Evolutionary conservation across 2,797 vertebrate species (phyloP).

Genomic region (Sylvia borin): DNA sequence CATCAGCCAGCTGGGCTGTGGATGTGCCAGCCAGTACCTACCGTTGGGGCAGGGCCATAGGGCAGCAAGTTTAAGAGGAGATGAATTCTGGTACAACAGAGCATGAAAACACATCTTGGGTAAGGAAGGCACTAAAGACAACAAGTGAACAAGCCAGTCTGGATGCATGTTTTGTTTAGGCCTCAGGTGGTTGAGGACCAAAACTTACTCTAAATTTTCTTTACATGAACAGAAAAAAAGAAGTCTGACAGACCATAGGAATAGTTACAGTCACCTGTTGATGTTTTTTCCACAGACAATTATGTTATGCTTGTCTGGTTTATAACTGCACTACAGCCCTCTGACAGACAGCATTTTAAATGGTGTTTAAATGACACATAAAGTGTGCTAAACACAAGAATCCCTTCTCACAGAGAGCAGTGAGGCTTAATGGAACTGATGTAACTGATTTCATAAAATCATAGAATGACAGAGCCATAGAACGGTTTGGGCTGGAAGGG

Average conservation of each 20-base stretch:
- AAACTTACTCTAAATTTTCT: background rate
- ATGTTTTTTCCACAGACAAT: background rate
- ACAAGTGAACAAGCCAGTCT: background rate
- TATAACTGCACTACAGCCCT: background rate
- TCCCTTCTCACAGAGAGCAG: background rate
- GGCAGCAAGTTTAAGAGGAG: background rate
- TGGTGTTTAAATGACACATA: background rate
- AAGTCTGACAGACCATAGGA: background rate
- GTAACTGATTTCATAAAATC: background rate
- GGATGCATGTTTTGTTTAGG: background rate
- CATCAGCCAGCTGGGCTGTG: background rate
- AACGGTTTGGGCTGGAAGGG: background rate
- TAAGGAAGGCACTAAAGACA: background rate
- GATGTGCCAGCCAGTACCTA: background rate
- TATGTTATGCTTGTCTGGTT: background rate
- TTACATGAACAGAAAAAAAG: background rate
- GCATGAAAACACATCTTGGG: background rate
- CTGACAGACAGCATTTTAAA: background rate
- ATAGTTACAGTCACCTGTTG: background rate
- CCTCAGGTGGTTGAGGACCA: background rate
- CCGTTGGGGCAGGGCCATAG: fast-evolving
- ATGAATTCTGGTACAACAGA: background rate
- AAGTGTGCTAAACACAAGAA: background rate
- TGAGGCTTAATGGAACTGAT: background rate
- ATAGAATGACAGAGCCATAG: background rate